Evolutionary conservation across 2,888 invertebrate genomes (phyloP).

Genomic region (Chirona hameri): DNA sequence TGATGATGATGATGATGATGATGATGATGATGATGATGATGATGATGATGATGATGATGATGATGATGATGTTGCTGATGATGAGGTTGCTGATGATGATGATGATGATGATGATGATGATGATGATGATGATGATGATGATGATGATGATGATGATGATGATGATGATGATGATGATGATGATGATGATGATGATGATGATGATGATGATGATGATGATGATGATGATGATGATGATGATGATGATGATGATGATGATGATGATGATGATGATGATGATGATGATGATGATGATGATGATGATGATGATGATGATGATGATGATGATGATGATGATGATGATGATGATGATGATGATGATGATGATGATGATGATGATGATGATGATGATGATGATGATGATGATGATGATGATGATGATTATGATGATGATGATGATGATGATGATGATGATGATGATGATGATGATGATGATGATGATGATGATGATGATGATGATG

Average conservation of each 20-base stretch:
- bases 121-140: slow-evolving; percentile 22
- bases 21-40: too few relatives aligned
- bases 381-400: slow-evolving; percentile 22
- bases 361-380: slow-evolving; percentile 22
- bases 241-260: slow-evolving; percentile 22
- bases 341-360: slow-evolving; percentile 22
- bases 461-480: slow-evolving; percentile 22
- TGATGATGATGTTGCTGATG: too few relatives aligned
- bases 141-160: slow-evolving; percentile 22
- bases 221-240: slow-evolving; percentile 22
- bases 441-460: slow-evolving; percentile 22
- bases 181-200: slow-evolving; percentile 22
- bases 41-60: too few relatives aligned
- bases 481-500: slow-evolving; percentile 22
- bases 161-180: slow-evolving; percentile 22
- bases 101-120: too few relatives aligned
- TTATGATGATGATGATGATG: too few relatives aligned
- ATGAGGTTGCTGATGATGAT: too few relatives aligned
- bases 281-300: slow-evolving; percentile 22
- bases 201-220: slow-evolving; percentile 22
- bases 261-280: slow-evolving; percentile 22
- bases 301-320: slow-evolving; percentile 22
- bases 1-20: too few relatives aligned
- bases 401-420: too few relatives aligned
- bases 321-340: slow-evolving; percentile 22